Evolutionary conservation across 2,113 vertebrate species (phyloP), one percentile per base, ranked within the genome.

Genomic region (Melierax canorus): DNA sequence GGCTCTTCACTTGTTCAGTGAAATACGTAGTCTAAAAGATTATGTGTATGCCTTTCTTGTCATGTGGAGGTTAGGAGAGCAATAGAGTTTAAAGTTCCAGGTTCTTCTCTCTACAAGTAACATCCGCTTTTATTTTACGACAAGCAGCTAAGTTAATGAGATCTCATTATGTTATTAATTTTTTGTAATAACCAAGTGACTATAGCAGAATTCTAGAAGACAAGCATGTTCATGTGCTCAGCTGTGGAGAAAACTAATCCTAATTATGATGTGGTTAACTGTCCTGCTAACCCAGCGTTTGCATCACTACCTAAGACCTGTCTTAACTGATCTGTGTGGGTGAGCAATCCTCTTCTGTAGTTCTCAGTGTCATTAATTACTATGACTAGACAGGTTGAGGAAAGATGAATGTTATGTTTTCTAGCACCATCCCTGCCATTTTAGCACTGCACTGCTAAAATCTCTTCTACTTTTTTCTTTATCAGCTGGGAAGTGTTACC

Each of bases 401-500:
- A 60, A 87, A 73, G 77, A 82, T 46, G 27, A 53, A 64, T 62
- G 41, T 78, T 82, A 36, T 10, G 38, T 85, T 95, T 87, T 66
- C 80, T 85, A 79, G 76, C 76, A 81, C 73, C 22, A 41, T 82
- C 69, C 43, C 80, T 87, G 66, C 81, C 48, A 46, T 72, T 94
- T 89, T 95, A 94, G 56, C 69, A 39, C 83, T 41, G 22, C 24
- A 72, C 45, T 85, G 72, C 74, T 92, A 5, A 85, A 90, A 71
- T 90, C 26, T 91, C 77, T 86, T 63, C 21, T 74, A 32, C 86
- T 94, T 97, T 95, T 88, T 69, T 86, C 86, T 92, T 77, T 92
- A 93, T 92, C 90, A 82, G 45, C 74, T 88, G 91, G 6, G 17
- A 93, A 53, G 43, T n/a, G n/a, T n/a, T n/a, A n/a, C n/a, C n/a